Percentiles rank a stretch among this genome's conserved stretches.
Evolutionary conservation across 1,140 invertebrate genomes (phyloP).

Genomic region (Parasteatoda tepidariorum): DNA sequence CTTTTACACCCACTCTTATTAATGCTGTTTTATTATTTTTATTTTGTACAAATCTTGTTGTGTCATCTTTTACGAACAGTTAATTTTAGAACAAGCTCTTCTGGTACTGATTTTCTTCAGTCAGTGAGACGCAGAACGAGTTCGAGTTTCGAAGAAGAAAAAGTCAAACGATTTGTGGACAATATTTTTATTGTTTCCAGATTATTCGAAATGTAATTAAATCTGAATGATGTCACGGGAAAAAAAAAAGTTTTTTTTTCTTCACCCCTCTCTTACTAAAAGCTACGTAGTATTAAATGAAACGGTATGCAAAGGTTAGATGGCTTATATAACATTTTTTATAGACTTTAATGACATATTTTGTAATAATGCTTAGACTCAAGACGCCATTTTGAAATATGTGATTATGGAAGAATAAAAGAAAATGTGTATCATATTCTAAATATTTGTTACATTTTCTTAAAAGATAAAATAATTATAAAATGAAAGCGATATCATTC

Average conservation of each 20-base stretch:
- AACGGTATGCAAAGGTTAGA: no score
- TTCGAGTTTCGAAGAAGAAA: neutral
- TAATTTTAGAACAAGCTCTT: neutral
- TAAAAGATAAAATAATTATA: no score
- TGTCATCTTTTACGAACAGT: neutral
- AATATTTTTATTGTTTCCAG: neutral
- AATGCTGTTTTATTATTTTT: neutral
- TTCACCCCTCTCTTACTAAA: no score
- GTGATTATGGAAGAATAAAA: no score
- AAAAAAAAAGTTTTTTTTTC: no score
- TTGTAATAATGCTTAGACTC: neutral
- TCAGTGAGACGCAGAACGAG: neutral
- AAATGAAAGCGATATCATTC: no score
- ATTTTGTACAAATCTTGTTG: neutral
- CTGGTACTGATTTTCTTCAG: neutral
- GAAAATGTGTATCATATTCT: no score
- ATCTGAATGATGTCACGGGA: neutral
- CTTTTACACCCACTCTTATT: neutral
- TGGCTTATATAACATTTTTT: no score
- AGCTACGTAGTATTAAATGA: no score
- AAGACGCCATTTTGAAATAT: neutral
- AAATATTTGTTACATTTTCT: no score
- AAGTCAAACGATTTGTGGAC: neutral
- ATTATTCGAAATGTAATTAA: slow-evolving; percentile 6
- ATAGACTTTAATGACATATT: no score